Conservation (phyloP, 2,888 invertebrate species). For the Oscheius sp. region DNA sequence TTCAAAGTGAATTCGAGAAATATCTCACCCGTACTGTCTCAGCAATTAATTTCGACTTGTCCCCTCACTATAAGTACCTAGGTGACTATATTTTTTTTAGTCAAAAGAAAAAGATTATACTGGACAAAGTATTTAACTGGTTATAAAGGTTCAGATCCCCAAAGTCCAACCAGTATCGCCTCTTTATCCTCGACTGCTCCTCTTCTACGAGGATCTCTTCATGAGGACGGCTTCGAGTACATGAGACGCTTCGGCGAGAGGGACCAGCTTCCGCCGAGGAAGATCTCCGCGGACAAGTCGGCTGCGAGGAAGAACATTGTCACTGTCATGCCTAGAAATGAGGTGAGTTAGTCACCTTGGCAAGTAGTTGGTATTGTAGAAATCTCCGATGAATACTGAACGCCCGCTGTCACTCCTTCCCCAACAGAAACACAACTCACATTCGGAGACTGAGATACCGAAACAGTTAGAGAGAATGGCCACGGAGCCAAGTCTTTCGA, state of each 20-base stretch:
- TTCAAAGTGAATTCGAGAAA: too few species aligned
- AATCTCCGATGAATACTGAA: constrained; percentile 13
- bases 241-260: constrained; percentile 5
- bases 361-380: not conserved
- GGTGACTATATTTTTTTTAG: too few species aligned
- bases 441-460: not conserved
- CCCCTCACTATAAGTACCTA: too few species aligned
- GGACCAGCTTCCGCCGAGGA: constrained; percentile 10
- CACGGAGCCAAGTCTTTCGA: constrained; percentile 29
- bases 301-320: constrained; percentile 9
- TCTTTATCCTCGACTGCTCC: not conserved
- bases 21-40: too few species aligned
- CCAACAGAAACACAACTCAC: not conserved
- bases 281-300: constrained; percentile 1
- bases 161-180: constrained; percentile 18
- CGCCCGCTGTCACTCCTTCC: not conserved
- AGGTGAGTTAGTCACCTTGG: not conserved
- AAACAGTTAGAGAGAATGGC: constrained; percentile 10
- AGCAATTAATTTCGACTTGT: too few species aligned
- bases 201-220: constrained; percentile 5
- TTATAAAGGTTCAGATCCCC: constrained; percentile 1
- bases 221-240: constrained; percentile 8
- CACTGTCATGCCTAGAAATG: constrained; percentile 18
- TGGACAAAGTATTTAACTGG: too few species aligned
- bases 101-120: too few species aligned